These are phyloP conservation scores for Trematomus loennbergii DNA, from an alignment of 2,113 vertebrate genomes.

Conservation along the genomic window DNA sequence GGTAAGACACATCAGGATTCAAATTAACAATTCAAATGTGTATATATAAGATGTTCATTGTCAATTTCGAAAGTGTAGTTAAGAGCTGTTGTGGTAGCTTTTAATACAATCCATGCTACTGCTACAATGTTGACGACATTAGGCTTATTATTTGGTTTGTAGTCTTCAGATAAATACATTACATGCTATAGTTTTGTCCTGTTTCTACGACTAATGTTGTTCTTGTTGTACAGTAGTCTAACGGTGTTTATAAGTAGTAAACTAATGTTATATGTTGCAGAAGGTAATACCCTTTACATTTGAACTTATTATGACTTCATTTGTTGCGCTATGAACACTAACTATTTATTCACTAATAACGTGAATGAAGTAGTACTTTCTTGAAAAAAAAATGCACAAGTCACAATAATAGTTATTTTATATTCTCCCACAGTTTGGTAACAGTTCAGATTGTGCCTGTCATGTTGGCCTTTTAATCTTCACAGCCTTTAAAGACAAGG, in stretches of 20 bases:
- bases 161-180: background rate
- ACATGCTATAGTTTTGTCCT: too few relatives aligned
- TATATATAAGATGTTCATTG: too few relatives aligned
- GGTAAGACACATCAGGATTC: slow-evolving; percentile 49
- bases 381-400: too few relatives aligned
- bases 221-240: too few relatives aligned
- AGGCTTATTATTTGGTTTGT: background rate
- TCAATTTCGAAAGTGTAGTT: background rate
- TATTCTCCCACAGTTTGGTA: background rate
- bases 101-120: background rate
- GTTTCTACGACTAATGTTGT: too few relatives aligned
- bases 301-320: background rate
- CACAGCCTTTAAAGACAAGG: background rate
- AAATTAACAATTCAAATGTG: background rate
- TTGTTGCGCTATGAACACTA: background rate
- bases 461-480: background rate
- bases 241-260: background rate
- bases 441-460: background rate
- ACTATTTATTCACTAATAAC: too few relatives aligned
- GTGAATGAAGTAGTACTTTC: too few relatives aligned
- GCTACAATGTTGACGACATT: background rate
- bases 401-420: background rate
- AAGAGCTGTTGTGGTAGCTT: background rate
- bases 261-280: background rate
- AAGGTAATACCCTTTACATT: background rate